Base-by-base conservation (phyloP, 2,797 vertebrate genomes). In the Babyrousa celebensis region DNA sequence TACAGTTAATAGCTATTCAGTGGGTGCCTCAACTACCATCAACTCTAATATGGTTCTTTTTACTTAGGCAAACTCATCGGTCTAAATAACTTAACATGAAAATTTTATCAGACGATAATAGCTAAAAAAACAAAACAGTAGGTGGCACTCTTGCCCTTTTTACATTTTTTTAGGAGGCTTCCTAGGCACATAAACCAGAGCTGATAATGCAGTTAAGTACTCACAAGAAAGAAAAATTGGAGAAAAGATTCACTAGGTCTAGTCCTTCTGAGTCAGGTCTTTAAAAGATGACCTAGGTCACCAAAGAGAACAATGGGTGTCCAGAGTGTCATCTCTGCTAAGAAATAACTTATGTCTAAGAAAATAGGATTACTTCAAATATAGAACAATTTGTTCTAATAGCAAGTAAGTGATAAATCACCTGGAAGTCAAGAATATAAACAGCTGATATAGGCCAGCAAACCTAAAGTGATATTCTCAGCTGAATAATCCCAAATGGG, bases 141-240 rank as follows among this genome's bases (percentile, higher is more conserved):
- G 97, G 87, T 96, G 96, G 96, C 97, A 90, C 94, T 95, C 70
- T 85, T 82, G 62, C n/a, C 62, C 83, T 91, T 88, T 83, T 27
- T 20, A 67, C 40, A 88, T 85, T 62, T 77, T 93, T 95, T 83
- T 52, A 75, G 63, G 72, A 83, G 25, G 23, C 32, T 75, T 70
- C 43, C 36, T 92, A 72, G 32, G 25, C 32, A 89, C 23, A 21
- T 0, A 90, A 29, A 84, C 27, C 29, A 96, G 14, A 94, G 68
- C 12, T 23, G 1, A 40, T 17, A 84, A 74, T 29, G 8, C 12
- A 23, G 1, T 60, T 62, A 60, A 48, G 5, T 20, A 52, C 29
- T n/a, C 12, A 68, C 63, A 93, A 48, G 15, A 6, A 95, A 91
- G 27, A 68, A 11, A 87, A 94, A 86, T 1, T 58, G 1, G 29